Percentiles rank a stretch among this genome's conserved stretches.
phyloP scores from a whole-genome alignment of 2,888 invertebrate genomes.

The Dyspetes luteomarginatus region DNA sequence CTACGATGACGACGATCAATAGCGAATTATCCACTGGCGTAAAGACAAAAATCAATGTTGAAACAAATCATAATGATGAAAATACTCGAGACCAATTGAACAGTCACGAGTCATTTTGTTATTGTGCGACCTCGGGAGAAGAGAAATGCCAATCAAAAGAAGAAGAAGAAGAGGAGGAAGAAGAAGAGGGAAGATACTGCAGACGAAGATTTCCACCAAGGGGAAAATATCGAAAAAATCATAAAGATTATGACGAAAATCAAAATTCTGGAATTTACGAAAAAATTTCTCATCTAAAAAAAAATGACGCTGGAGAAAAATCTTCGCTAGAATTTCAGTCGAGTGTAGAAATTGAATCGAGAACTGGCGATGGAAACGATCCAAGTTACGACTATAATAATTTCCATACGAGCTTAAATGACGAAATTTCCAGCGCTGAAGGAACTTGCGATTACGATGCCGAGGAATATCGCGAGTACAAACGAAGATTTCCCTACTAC shows the following conservation, averaged over 20 bases:
- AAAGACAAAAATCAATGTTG: neutral
- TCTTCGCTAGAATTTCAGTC: neutral
- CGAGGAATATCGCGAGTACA: conserved; percentile 5
- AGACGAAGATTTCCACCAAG: neutral
- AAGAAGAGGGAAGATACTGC: neutral
- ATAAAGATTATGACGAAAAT: neutral
- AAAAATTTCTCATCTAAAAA: too few relatives aligned
- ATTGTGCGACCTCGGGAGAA: neutral
- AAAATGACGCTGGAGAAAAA: neutral
- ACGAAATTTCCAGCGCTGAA: neutral
- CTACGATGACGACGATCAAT: neutral
- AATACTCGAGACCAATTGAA: neutral
- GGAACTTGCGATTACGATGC: neutral
- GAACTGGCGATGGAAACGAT: neutral
- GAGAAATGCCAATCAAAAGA: neutral
- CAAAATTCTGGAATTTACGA: neutral
- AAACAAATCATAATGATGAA: neutral
- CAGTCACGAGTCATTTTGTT: neutral
- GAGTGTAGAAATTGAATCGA: neutral
- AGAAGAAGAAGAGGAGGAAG: neutral
- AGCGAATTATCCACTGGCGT: neutral
- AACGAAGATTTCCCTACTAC: neutral
- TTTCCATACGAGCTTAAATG: neutral
- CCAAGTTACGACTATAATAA: neutral
- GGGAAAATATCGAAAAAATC: neutral